Conservation (phyloP, 1,140 invertebrate species). For the Maconellicoccus hirsutus region DNA sequence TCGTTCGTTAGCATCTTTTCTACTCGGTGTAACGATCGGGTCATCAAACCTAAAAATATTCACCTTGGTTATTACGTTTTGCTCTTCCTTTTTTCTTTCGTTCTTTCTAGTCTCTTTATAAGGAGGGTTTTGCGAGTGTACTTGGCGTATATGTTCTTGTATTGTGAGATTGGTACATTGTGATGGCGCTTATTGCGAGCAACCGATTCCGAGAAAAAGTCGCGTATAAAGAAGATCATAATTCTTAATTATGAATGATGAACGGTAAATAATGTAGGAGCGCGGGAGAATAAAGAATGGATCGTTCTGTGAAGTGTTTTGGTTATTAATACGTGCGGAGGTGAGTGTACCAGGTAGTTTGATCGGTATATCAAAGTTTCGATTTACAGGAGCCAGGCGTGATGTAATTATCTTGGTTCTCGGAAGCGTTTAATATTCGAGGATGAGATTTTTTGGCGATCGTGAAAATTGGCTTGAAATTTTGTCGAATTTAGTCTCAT, state of each 20-base stretch:
- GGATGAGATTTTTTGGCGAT: no score
- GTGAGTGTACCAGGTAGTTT: no score
- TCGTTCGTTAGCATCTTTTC: neutral
- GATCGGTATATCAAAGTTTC: no score
- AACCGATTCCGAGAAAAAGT: neutral
- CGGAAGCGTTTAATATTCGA: no score
- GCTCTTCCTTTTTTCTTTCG: no score
- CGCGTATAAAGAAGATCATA: neutral
- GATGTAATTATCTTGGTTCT: no score
- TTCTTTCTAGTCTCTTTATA: no score
- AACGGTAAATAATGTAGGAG: neutral
- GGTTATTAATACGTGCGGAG: neutral
- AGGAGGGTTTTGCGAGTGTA: neutral
- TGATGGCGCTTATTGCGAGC: neutral
- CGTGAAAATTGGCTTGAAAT: no score
- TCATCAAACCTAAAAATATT: slow-evolving; percentile 1
- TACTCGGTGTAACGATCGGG: neutral
- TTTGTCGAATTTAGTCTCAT: no score
- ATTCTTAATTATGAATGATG: neutral
- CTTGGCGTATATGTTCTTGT: neutral
- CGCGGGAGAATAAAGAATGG: neutral
- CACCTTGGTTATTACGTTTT: neutral
- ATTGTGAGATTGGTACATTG: neutral
- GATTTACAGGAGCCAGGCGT: no score
- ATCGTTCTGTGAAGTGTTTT: neutral